Evolutionary conservation across 1,140 invertebrate genomes (phyloP), one percentile per base, ranked within the genome.

Genomic region (Brachystomella parvula): DNA sequence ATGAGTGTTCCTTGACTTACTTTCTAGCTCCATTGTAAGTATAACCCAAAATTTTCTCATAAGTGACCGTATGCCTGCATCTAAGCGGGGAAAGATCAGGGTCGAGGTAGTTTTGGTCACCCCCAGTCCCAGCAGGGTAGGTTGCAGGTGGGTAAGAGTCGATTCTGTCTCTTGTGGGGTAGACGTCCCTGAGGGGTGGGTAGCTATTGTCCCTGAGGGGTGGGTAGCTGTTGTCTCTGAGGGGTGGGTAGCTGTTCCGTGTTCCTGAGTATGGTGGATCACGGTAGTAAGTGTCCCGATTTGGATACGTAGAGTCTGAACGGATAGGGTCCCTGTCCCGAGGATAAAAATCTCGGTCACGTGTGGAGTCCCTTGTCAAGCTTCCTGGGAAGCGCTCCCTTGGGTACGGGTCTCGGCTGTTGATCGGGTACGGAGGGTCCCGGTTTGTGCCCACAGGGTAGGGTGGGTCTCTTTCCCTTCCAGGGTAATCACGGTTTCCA

Each of bases 41-140:
- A 33, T 77, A 75, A 21, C 79, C 78, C 64, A 76, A 75, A 2
- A 79, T 74, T 71, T 81, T 81, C 58, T 81, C 80, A 60, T 79
- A 81, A 30, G 77, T 79, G 39, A 76, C 64, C 1, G 73, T 71
- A 65, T 75, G 75, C 0, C 75, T 68, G 65, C 76, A 77, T 47
- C 74, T 71, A 53, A 75, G 74, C 12, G 75, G 75, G 17, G 65
- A 69, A 33, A 73, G 64, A 31, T 73, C 74, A 24, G 68, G 71
- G 57, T 74, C 74, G 28, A 69, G 53, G 32, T 74, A 75, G 56
- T 72, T 70, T 49, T 64, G 57, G 32, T 30, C 33, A 28, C 61
- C 71, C 2, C 53, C 35, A 63, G 57, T 39, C 29, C 28, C 32
- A 29, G 35, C 30, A 24, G 66, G 64, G 24, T 72, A 70, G 15